phyloP scores from a whole-genome alignment of 2,797 vertebrate genomes.

The Percopsis omiscomaycus region DNA sequence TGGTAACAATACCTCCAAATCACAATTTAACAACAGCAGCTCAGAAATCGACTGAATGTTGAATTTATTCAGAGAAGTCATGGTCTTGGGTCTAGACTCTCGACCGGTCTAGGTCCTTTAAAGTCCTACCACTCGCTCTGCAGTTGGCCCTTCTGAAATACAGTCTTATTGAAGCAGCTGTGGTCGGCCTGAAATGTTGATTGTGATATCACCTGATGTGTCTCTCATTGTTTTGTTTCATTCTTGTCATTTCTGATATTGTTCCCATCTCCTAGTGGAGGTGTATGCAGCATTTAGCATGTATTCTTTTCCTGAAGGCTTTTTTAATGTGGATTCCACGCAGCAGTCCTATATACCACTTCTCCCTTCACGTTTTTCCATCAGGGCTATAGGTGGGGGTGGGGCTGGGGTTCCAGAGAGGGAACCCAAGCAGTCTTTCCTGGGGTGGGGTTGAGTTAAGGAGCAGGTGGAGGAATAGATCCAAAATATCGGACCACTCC shows the following conservation, averaged over 20 bases:
- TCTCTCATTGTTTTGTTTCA: no score
- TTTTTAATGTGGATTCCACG: no score
- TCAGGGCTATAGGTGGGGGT: conserved; percentile 7
- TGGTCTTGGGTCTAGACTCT: no score
- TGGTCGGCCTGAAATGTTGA: no score
- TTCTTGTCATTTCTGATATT: no score
- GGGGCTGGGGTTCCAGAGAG: conserved; percentile 36
- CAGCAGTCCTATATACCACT: no score
- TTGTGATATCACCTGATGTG: no score
- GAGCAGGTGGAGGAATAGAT: conserved; percentile 66
- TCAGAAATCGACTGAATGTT: conserved; percentile 42
- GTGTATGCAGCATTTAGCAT: conserved; percentile 18
- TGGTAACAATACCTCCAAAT: conserved; percentile 54
- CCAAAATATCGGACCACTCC: conserved; percentile 59
- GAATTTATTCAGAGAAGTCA: conserved; percentile 8
- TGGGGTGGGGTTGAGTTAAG: conserved; percentile 31
- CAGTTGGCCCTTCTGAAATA: no score
- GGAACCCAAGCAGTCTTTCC: conserved; percentile 33
- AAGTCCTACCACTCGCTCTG: no score
- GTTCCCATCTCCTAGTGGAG: conserved; percentile 19
- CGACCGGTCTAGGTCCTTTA: background rate
- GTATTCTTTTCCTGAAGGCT: background rate
- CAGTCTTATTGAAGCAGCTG: no score
- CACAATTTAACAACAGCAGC: conserved; percentile 35
- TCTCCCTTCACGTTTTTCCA: no score